Conservation (phyloP, 1,140 invertebrate species). For the Cataglyphis hispanica region DNA sequence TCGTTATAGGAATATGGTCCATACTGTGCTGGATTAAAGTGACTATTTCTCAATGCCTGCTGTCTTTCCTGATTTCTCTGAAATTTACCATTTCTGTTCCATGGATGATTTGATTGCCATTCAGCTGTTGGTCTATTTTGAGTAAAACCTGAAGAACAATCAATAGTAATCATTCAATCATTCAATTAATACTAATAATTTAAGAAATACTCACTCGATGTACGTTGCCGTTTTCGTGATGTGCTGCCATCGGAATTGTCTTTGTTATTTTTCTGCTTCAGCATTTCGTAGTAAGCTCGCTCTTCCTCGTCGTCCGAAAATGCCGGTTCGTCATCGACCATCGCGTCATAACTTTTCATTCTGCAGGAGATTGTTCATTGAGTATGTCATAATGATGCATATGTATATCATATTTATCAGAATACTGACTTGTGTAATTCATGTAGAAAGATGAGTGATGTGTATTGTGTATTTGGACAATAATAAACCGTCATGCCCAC, state of each 20-base stretch:
- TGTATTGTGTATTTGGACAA: conserved; percentile 91
- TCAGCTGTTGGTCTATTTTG: conserved; percentile 21
- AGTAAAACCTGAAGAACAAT: conserved; percentile 50
- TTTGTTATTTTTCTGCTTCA: conserved; percentile 76
- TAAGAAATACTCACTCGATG: conserved; percentile 54
- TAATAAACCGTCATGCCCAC: conserved; percentile 92
- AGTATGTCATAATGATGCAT: not conserved
- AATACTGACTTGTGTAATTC: conserved; percentile 89
- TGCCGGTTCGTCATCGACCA: conserved; percentile 95
- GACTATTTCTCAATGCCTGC: not conserved
- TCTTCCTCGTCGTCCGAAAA: conserved; percentile 97
- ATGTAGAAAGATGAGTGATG: conserved; percentile 91
- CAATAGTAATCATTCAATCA: conserved; percentile 17
- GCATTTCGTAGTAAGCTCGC: conserved; percentile 82
- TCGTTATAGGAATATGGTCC: not conserved
- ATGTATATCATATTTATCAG: conserved; percentile 10
- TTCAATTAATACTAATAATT: not conserved
- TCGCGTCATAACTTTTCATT: conserved; percentile 93
- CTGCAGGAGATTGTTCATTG: conserved; percentile 85
- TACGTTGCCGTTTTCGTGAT: conserved; percentile 71
- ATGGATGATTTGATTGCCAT: conserved; percentile 80
- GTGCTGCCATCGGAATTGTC: conserved; percentile 19
- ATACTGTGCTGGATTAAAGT: not conserved
- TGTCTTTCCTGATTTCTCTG: conserved; percentile 12
- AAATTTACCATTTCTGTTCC: conserved; percentile 71